phyloP scores from a whole-genome alignment of 2,888 invertebrate genomes.

The Tenodera sinensis region DNA sequence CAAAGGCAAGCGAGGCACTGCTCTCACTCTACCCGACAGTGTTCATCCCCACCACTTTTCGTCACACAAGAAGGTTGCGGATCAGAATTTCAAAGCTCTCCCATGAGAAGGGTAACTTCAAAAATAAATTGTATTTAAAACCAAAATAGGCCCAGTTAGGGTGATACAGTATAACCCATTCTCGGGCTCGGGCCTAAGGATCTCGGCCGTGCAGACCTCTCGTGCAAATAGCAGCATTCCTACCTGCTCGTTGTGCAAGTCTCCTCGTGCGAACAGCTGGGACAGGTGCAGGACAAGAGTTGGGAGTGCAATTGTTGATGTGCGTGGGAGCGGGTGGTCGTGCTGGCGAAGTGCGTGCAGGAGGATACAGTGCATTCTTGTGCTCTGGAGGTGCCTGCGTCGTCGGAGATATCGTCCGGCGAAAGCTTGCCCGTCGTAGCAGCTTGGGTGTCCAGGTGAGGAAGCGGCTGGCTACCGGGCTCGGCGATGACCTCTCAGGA shows the following conservation, averaged over 20 bases:
- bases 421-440: neutral
- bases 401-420: neutral
- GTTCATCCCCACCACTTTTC: too few species aligned
- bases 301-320: neutral
- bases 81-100: too few species aligned
- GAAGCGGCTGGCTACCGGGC: neutral
- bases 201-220: too few species aligned
- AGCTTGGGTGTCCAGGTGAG: conserved; percentile 13
- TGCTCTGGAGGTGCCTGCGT: neutral
- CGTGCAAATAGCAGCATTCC: neutral
- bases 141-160: too few species aligned
- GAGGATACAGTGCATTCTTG: neutral
- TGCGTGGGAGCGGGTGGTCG: neutral
- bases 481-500: neutral
- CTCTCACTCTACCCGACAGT: too few species aligned
- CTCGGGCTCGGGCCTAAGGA: too few species aligned
- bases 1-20: too few species aligned
- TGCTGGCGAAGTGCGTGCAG: neutral
- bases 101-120: too few species aligned
- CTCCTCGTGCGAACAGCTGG: neutral
- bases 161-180: too few species aligned
- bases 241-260: neutral
- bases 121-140: too few species aligned
- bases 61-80: too few species aligned
- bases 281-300: neutral